Evolutionary conservation across 2,888 invertebrate genomes (phyloP), one percentile per base, ranked within the genome.

Genomic region (Machimus atricapillus): DNA sequence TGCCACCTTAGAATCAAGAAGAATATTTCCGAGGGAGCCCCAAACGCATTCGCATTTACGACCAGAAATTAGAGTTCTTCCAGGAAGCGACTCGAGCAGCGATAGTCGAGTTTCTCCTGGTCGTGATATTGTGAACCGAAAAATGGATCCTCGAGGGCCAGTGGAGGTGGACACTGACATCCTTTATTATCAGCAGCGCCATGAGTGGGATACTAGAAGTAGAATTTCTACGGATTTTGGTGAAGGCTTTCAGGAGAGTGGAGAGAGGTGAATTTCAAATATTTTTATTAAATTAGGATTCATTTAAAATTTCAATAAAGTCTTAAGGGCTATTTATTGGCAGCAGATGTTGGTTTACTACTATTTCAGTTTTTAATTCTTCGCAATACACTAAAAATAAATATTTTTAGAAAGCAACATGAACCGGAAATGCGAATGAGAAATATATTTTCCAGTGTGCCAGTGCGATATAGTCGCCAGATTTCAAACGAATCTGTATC

Each of bases 11-110:
- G 85, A 74, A 40, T 9, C 85, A n/a, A 27, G 46, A 34, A 31
- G 78, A 78, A 82, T 58, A 58, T 58, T 58, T 58, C 40, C 66
- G 8, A 66, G 23, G 19, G 58, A 58, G 77, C 77, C 58, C 3
- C 77, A 86, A 40, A n/a, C 37, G 3, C 58, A 46, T 37, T 43
- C 23, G 1, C 27, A 86, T 87, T 90, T 91, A 1, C 89, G 90
- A 1, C 92, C 92, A 1, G 92, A 92, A 81, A 92, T 92, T 88
- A 92, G 92, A 88, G 90, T 92, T 34, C 88, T 92, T 81, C 91
- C 92, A 27, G 89, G 88, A 76, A 89, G 88, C 86, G 89, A 90
- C 6, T 91, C 91, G 4, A 91, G 91, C 19, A 90, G 91, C 0
- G 92, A 91, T 77, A 90, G 90, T 7, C 78, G 90, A 87, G 90